phyloP scores from a whole-genome alignment of 2,888 invertebrate genomes.

The Lacanobia oleracea region DNA sequence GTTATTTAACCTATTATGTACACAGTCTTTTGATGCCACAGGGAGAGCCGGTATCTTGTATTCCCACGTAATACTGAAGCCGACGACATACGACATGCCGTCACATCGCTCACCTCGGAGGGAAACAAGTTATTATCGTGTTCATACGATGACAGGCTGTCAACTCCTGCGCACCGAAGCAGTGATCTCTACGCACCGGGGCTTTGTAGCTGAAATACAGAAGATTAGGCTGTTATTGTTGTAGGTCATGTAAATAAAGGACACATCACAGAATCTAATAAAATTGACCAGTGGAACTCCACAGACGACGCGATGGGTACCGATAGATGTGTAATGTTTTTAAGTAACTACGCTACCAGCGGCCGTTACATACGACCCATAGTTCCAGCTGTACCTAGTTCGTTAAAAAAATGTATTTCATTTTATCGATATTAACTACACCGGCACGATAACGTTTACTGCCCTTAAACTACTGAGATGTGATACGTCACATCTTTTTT shows the following conservation, averaged over 20 bases:
- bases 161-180: conserved; percentile 13
- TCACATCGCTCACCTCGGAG: neutral
- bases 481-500: too few species aligned
- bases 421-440: too few species aligned
- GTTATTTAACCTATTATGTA: neutral
- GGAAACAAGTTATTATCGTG: conserved; percentile 28
- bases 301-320: neutral
- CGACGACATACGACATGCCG: conserved; percentile 13
- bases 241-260: neutral
- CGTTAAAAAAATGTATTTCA: too few species aligned
- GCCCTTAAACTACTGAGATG: too few species aligned
- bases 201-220: neutral
- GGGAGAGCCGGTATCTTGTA: neutral
- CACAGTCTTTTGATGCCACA: neutral
- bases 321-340: neutral
- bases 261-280: neutral
- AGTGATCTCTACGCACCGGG: neutral
- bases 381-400: neutral
- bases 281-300: neutral
- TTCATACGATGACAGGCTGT: conserved; percentile 20
- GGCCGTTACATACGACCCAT: neutral
- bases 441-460: too few species aligned
- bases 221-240: too few species aligned
- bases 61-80: conserved; percentile 32
- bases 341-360: neutral